Base-by-base conservation (phyloP, 2,797 vertebrate species). In the Lophius americanus region DNA sequence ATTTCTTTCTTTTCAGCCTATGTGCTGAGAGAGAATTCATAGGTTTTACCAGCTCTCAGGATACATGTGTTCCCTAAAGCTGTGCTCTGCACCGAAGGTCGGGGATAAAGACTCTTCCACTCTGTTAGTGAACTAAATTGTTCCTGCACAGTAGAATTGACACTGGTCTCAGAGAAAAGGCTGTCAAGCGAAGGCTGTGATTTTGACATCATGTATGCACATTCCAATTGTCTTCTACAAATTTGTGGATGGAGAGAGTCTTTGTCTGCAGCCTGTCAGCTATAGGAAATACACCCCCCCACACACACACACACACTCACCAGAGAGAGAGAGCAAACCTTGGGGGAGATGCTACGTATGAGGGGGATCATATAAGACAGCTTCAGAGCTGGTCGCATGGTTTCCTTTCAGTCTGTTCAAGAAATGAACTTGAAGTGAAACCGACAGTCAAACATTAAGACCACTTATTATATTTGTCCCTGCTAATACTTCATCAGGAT, bases 41-140 rank as follows among this genome's bases (percentile, higher is more conserved):
- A 83, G 89, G 88, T 93, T 94, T 93, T 92, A 92, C 91, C 84
- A 81, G 89, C 76, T 75, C 77, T 3, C 57, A 83, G 60, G 78
- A 82, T 55, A 57, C 6, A 6, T 59, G 82, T 88, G 80, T 88
- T 89, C 72, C 83, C 79, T 85, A 81, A 79, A 87, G 85, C 87
- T 89, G 87, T 79, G 68, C 74, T 63, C 59, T 73, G 58, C 61
- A 73, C 57, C 86, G 14, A 1, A 7, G 73, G 60, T 51, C 58
- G 69, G 10, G 67, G 65, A 77, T 46, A 70, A 82, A 86, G 74
- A 67, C 76, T 81, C 78, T 81, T 55, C 58, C 80, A 38, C 62
- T 9, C 68, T n/a, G 49, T 47, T 60, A 32, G 23, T 1, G 42
- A 76, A 68, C 6, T 41, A 72, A 78, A 75, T 51, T 46, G 33